Evolutionary conservation across 2,113 vertebrate genomes (phyloP).

Genomic region (Caretta caretta): DNA sequence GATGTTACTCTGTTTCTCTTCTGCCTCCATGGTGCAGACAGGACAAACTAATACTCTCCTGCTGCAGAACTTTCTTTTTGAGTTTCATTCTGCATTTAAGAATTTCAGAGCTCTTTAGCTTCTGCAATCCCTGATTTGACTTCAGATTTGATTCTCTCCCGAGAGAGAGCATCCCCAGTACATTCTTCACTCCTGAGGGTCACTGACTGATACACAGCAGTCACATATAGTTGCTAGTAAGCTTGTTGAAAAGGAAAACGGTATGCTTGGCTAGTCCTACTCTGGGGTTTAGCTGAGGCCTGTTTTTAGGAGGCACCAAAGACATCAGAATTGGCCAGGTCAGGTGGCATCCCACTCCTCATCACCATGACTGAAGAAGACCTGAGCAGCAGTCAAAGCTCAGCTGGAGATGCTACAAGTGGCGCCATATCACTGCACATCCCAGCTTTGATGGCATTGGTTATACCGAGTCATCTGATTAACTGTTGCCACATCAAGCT

Average conservation of each 20-base stretch:
- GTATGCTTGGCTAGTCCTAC: background rate
- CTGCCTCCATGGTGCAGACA: background rate
- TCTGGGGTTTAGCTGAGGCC: background rate
- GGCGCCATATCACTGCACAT: background rate
- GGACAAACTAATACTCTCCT: background rate
- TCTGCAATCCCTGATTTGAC: rapidly evolving
- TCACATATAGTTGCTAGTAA: background rate
- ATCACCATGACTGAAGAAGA: background rate
- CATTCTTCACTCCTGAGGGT: background rate
- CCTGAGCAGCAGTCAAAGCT: background rate
- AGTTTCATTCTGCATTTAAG: background rate
- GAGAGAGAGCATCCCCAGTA: rapidly evolving
- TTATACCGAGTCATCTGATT: background rate
- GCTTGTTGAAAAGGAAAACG: background rate
- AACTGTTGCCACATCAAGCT: background rate
- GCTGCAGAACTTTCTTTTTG: background rate
- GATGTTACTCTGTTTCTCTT: background rate
- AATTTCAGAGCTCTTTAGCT: background rate
- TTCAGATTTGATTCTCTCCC: rapidly evolving
- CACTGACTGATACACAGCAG: background rate
- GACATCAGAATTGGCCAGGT: background rate
- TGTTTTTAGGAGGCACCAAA: background rate
- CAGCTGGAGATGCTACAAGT: background rate
- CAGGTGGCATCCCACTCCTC: background rate
- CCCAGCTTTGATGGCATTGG: background rate